Conservation (phyloP, 2,113 vertebrate species). For the Platysternon megacephalum region DNA sequence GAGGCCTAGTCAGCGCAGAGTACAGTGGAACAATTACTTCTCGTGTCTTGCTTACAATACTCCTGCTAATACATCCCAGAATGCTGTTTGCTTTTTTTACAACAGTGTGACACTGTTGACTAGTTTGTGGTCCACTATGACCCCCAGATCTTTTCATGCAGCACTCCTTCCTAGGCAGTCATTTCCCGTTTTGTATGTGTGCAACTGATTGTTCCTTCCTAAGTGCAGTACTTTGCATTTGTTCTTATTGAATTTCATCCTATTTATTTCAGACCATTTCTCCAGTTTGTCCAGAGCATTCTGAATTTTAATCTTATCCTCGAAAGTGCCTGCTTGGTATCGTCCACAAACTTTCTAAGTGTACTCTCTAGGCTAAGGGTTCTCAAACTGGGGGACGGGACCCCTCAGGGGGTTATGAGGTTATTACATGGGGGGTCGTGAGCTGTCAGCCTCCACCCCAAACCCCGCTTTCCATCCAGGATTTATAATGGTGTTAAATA, state of each 20-base stretch:
- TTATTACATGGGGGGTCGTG: too few relatives aligned
- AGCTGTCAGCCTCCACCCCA: too few relatives aligned
- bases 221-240: neutral
- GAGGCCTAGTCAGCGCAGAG: neutral
- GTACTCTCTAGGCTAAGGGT: neutral
- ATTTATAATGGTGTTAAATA: too few relatives aligned
- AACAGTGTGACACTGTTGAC: neutral
- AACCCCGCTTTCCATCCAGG: too few relatives aligned
- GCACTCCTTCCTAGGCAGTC: neutral
- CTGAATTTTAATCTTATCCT: too few relatives aligned
- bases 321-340: neutral
- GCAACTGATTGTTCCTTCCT: neutral
- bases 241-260: neutral
- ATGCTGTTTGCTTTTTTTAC: neutral
- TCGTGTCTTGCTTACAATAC: neutral
- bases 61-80: neutral
- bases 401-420: too few relatives aligned
- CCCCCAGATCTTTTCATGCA: neutral
- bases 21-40: neutral
- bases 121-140: neutral
- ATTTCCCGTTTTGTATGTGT: neutral
- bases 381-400: too few relatives aligned
- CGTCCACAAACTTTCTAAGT: neutral
- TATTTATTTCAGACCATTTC: neutral
- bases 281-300: neutral